Evolutionary conservation across 2,797 vertebrate genomes (phyloP).

Genomic region (Hypotaenidia philippensis): DNA sequence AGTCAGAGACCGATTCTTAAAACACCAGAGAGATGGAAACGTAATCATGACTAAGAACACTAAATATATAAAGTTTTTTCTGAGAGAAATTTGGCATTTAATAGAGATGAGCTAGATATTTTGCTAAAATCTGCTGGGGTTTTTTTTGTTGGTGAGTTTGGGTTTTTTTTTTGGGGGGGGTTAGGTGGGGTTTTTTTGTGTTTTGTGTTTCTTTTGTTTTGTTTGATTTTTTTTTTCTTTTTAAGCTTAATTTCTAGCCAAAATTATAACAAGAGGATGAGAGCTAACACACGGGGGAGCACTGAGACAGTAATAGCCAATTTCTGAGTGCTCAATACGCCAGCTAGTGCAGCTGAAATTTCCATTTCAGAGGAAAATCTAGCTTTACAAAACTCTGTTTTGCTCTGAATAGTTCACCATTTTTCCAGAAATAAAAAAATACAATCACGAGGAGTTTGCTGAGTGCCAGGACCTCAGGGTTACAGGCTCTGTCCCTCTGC

Average conservation of each 20-base stretch:
- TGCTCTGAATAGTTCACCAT: neutral
- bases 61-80: neutral
- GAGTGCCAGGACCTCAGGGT: neutral
- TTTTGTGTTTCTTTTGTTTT: neutral
- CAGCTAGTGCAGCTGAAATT: neutral
- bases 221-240: neutral
- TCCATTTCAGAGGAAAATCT: neutral
- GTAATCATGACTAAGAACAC: neutral
- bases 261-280: neutral
- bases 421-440: neutral
- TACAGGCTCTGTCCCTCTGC: neutral
- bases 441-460: neutral
- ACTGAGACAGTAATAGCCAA: neutral
- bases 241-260: neutral
- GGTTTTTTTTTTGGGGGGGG: no score
- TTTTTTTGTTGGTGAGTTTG: neutral
- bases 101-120: neutral
- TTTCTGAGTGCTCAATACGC: fast-evolving
- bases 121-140: neutral
- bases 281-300: slow-evolving; percentile 64
- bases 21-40: neutral
- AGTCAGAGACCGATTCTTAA: neutral
- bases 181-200: no score
- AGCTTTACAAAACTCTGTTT: neutral
- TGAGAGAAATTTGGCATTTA: neutral